Base-by-base conservation (phyloP, 2,888 invertebrate genomes). In the Mallateleia sp. region DNA sequence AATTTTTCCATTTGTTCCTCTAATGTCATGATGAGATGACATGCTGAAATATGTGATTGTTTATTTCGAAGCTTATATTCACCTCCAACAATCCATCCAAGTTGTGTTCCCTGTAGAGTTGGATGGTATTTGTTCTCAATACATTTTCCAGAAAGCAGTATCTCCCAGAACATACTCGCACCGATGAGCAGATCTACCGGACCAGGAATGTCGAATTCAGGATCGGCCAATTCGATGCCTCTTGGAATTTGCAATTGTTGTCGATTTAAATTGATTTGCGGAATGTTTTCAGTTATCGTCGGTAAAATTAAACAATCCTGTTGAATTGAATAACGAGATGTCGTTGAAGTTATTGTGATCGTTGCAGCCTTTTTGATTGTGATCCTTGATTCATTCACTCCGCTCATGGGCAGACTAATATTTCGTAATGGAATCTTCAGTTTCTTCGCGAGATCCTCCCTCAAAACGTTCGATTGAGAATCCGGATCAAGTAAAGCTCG, bases 391-490 rank as follows among this genome's bases (percentile, higher is more conserved):
- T 45, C 1, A 42, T 11, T 42, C 14, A 20, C n/a, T 45, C 52
- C 67, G 18, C 67, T 50, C 14, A 50, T 32, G 4, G 67, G 52
- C 0, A 50, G 8, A 5, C 32, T n/a, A 11, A 67, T 20, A 15
- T 32, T 52, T 0, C 20, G 4, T 0, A 2, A 32, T 15, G 18
- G 11, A 22, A 67, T 9, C 14, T 15, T 52, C 18, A 69, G 18
- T 22, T 15, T 54, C 22, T 14, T 52, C 15, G 34, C 69, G 3
- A 69, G 22, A 14, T 22, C 45, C 24, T 69, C 54, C 20, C 22
- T 69, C 24, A 69, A 54, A 3, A 69, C 22, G n/a, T 69, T 69
- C 0, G 32, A 25, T 20, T 69, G 54, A 14, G 69, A 69, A 1
- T 34, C 69, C 2, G 52, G 34, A 11, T 67, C 52, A 6, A 67